Evolutionary conservation across 2,888 invertebrate genomes (phyloP).

Genomic region (Watsonalla binaria): DNA sequence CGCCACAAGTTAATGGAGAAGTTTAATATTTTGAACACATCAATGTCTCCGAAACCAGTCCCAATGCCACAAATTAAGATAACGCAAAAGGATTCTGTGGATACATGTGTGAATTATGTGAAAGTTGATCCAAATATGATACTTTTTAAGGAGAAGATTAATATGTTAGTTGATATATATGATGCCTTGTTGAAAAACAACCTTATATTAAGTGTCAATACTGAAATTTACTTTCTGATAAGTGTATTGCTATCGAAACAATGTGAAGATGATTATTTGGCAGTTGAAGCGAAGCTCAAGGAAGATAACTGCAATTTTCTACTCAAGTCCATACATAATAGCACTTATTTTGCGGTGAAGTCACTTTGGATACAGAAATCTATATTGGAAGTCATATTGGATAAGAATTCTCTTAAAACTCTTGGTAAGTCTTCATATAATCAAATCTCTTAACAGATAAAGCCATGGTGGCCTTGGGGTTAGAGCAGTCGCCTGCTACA

Average conservation of each 20-base stretch:
- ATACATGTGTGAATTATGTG: conserved; percentile 42
- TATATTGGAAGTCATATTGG: conserved; percentile 77
- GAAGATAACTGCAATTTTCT: conserved; percentile 43
- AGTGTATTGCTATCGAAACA: conserved; percentile 80
- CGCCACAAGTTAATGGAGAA: conserved; percentile 68
- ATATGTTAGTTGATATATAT: conserved; percentile 79
- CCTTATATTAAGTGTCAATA: conserved; percentile 81
- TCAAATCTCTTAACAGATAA: no score
- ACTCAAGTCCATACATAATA: conserved; percentile 80
- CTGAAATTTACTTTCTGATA: conserved; percentile 84
- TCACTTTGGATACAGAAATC: conserved; percentile 79
- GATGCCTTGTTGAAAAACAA: conserved; percentile 78
- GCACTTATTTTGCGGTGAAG: conserved; percentile 86
- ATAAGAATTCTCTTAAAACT: conserved; percentile 81
- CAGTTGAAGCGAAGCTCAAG: conserved; percentile 33
- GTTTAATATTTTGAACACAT: conserved; percentile 60
- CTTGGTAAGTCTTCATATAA: conserved; percentile 24
- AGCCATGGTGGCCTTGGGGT: no score
- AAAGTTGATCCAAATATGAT: conserved; percentile 66
- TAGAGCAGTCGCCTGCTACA: no score
- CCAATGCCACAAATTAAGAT: conserved; percentile 53
- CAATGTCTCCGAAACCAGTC: conserved; percentile 37
- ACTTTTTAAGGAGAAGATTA: conserved; percentile 68
- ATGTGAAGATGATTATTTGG: conserved; percentile 45
- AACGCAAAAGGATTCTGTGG: conserved; percentile 41